These are phyloP conservation scores for Coptodon rendalli DNA, from an alignment of 2,113 vertebrate genomes.

Conservation along the genomic window DNA sequence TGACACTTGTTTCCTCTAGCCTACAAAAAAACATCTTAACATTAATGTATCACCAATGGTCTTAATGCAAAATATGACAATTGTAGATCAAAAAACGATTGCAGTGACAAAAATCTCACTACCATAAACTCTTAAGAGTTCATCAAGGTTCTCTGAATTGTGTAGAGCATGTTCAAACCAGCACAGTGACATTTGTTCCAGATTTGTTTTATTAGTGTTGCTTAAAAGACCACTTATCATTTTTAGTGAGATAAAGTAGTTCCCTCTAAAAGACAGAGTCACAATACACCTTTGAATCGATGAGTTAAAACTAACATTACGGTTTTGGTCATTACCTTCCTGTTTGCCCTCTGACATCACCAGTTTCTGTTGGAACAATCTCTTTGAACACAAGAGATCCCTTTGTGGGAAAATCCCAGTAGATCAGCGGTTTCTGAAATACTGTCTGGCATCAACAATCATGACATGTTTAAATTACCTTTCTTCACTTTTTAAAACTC, in stretches of 20 bases:
- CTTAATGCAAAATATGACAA: not conserved
- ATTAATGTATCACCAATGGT: not conserved
- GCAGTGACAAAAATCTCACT: not conserved
- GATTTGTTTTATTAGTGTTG: not conserved
- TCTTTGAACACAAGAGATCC: not conserved
- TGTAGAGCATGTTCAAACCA: rapidly evolving
- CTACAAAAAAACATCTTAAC: not conserved
- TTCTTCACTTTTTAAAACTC: not conserved
- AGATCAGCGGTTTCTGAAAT: not conserved
- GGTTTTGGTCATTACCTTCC: not conserved
- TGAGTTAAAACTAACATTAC: not conserved
- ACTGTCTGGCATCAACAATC: not conserved
- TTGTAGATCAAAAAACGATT: not conserved
- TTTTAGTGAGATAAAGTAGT: not conserved
- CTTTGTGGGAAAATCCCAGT: not conserved
- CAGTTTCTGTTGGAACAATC: not conserved
- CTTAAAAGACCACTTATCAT: not conserved
- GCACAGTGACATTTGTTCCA: not conserved
- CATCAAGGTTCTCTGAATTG: not conserved
- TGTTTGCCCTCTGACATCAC: not conserved
- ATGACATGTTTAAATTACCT: not conserved
- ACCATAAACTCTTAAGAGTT: not conserved
- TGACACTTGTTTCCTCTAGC: not conserved
- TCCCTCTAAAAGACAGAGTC: not conserved
- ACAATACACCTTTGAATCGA: not conserved